These are phyloP conservation scores for Pinna nobilis DNA, from an alignment of 1,140 invertebrate species.

Conservation along the genomic window DNA sequence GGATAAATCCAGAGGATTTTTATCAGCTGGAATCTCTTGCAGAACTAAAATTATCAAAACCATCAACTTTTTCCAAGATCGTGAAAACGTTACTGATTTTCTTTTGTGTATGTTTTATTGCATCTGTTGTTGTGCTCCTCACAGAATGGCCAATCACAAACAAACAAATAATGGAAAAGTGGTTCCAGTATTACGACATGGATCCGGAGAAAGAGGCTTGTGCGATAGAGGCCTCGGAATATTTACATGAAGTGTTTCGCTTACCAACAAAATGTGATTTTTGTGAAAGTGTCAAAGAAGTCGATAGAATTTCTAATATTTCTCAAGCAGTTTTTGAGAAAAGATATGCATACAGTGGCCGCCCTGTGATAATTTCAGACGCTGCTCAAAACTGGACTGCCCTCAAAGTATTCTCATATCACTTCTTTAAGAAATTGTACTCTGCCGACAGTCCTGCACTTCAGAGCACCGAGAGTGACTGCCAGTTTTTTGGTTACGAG, in stretches of 20 bases:
- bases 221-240: constrained; percentile 77
- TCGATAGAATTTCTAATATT: constrained; percentile 77
- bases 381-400: constrained; percentile 88
- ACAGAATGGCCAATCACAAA: constrained; percentile 60
- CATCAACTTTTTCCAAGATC: background rate
- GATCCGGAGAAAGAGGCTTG: constrained; percentile 61
- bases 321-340: constrained; percentile 78
- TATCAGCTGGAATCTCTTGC: constrained; percentile 39
- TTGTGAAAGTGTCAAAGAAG: constrained; percentile 80
- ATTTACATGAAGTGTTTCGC: constrained; percentile 80
- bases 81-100: background rate
- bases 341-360: constrained; percentile 82
- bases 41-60: constrained; percentile 6
- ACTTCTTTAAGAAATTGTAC: constrained; percentile 89
- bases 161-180: constrained; percentile 39
- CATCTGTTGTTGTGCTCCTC: constrained; percentile 26
- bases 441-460: constrained; percentile 68
- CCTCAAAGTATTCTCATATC: constrained; percentile 82
- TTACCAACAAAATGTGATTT: constrained; percentile 88
- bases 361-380: constrained; percentile 89
- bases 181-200: constrained; percentile 41
- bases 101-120: background rate
- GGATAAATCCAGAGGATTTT: constrained; percentile 56
- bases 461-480: constrained; percentile 73
- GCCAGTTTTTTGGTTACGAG: constrained; percentile 95